A percentile compares a stretch with the other conserved stretches of the same genome.
These are phyloP conservation scores for Scalopus aquaticus DNA, from an alignment of 2,113 vertebrate genomes.

Conservation along the genomic window DNA sequence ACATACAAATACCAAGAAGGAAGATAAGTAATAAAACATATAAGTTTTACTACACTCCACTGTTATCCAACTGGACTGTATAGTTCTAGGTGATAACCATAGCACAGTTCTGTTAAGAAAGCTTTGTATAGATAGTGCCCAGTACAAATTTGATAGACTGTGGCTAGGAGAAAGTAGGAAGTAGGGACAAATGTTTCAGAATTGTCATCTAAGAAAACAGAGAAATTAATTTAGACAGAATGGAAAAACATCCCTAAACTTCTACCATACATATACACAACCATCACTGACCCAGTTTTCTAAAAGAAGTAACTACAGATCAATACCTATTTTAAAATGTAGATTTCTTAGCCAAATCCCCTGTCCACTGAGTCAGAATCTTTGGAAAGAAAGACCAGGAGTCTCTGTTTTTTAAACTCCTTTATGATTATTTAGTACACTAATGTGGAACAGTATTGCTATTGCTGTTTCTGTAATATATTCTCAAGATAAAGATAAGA, in stretches of 20 bases:
- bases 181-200: not conserved
- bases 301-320: not conserved
- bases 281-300: not conserved
- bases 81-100: not conserved
- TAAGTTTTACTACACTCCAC: not conserved
- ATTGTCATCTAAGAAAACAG: not conserved
- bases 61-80: no score
- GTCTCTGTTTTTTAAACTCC: not conserved
- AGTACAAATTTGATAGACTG: no score
- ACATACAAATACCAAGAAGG: not conserved
- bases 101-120: not conserved
- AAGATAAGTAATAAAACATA: not conserved
- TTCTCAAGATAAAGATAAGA: not conserved
- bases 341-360: not conserved
- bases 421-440: not conserved
- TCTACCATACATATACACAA: not conserved
- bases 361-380: not conserved
- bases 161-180: no score
- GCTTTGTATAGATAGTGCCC: not conserved
- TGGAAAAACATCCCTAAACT: not conserved
- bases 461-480: not conserved
- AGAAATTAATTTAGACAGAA: not conserved
- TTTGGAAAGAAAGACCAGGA: not conserved
- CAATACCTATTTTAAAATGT: not conserved
- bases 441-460: not conserved